A percentile compares a stretch with the other conserved stretches of the same genome.
phyloP scores from a whole-genome alignment of 2,888 invertebrate species.

The Palloptera scutellata region DNA sequence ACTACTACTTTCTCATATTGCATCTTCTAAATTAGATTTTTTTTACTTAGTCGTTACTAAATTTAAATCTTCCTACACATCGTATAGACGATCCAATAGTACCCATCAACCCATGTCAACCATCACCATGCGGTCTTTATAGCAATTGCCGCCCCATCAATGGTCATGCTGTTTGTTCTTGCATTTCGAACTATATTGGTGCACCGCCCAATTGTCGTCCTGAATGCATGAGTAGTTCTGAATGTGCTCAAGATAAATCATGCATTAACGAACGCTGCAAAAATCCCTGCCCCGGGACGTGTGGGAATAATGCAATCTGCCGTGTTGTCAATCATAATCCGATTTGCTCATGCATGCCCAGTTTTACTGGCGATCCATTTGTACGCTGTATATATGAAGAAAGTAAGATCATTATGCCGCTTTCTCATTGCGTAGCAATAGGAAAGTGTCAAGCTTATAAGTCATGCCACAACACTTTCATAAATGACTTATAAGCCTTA shows the following conservation, averaged over 20 bases:
- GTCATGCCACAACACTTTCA: neutral
- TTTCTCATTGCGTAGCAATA: constrained; percentile 20
- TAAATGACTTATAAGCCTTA: constrained; percentile 26
- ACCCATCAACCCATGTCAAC: constrained; percentile 68
- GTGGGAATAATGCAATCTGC: constrained; percentile 82
- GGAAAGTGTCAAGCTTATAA: constrained; percentile 6
- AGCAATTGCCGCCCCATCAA: constrained; percentile 78
- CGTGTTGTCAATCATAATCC: constrained; percentile 87
- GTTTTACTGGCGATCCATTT: constrained; percentile 83
- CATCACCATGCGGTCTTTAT: constrained; percentile 82
- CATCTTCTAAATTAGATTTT: neutral
- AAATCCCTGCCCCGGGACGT: constrained; percentile 84
- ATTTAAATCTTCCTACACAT: neutral
- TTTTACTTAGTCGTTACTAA: neutral
- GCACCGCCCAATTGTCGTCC: constrained; percentile 81
- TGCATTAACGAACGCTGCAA: constrained; percentile 82
- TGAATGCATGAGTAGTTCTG: constrained; percentile 84
- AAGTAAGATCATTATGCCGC: constrained; percentile 67
- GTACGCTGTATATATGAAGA: constrained; percentile 74
- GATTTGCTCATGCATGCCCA: constrained; percentile 80
- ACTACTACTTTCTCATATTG: constrained; percentile 1
- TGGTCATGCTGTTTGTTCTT: constrained; percentile 82
- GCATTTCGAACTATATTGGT: constrained; percentile 79
- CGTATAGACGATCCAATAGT: constrained; percentile 55
- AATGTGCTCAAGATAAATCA: constrained; percentile 81